phyloP scores from a whole-genome alignment of 2,113 vertebrate species.

The Tragulus kanchil region DNA sequence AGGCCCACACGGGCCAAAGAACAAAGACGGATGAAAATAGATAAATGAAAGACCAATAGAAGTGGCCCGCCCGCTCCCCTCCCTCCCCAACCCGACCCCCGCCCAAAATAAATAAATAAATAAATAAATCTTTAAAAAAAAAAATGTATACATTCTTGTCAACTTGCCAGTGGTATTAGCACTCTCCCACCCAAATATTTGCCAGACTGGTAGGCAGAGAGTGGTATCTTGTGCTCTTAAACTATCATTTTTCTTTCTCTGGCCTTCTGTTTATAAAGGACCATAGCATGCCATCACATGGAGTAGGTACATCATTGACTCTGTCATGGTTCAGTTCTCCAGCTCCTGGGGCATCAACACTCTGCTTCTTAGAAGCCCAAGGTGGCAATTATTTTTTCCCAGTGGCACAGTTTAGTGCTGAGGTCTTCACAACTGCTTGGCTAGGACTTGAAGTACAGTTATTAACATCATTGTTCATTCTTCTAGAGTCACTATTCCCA shows the following conservation, averaged over 20 bases:
- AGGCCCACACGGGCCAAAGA: too few relatives aligned
- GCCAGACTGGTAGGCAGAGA: not conserved
- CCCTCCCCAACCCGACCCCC: too few relatives aligned
- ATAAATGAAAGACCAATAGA: too few relatives aligned
- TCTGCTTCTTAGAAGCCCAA: not conserved
- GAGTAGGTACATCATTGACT: fast-evolving
- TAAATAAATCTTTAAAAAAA: too few relatives aligned
- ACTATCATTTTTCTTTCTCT: not conserved
- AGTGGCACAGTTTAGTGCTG: fast-evolving
- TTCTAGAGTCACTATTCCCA: fast-evolving
- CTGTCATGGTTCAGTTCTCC: fast-evolving
- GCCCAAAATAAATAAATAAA: too few relatives aligned
- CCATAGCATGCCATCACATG: fast-evolving
- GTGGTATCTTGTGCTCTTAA: not conserved
- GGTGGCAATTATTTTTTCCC: fast-evolving
- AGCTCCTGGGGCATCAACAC: too few relatives aligned
- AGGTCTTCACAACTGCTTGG: fast-evolving
- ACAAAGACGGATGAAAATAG: too few relatives aligned
- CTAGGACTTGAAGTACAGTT: not conserved
- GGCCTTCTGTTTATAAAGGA: not conserved
- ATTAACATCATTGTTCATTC: not conserved
- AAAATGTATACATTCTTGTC: not conserved
- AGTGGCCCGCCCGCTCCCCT: too few relatives aligned
- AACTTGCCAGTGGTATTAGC: too few relatives aligned
- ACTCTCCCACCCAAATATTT: not conserved